Evolutionary conservation across 2,888 invertebrate species (phyloP), one percentile per base, ranked within the genome.

Genomic region (Agrotis clavis): DNA sequence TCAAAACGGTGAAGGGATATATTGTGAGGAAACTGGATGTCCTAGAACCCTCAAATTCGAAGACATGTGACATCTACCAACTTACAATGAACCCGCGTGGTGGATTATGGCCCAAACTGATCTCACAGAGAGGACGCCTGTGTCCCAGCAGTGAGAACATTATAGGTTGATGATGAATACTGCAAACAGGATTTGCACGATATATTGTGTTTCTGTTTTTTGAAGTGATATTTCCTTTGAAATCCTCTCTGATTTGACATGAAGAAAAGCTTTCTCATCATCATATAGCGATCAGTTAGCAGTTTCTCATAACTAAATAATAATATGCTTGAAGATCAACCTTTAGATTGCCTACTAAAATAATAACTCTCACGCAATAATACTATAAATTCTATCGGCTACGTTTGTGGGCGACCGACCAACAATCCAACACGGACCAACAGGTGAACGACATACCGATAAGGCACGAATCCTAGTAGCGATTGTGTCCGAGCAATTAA

Each of bases 391-490:
- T 74, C 75, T 65, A 48, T 74, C 9, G 57, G 14, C 21, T 41
- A 67, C 74, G 1, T 47, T 57, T 51, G 67, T 67, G 61, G 81
- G 81, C 62, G 84, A 21, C 11, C 35, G 13, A 60, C 67, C 45
- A 48, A 50, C 81, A 81, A 3, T 50, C 25, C 35, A 41, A 64
- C 81, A 81, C 21, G 57, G 35, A 21, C 57, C 47, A 61, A 57
- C 84, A 80, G 81, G 79, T 83, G 81, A 83, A 69, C 53, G 25
- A 67, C 61, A 68, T 21, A 47, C 62, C 63, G 74, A 83, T 85
- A 79, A 59, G 80, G 71, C 85, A 79, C 80, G 83, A 67, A 71
- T 50, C 77, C 68, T 74, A 73, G 67, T 74, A 74, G 67, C 84
- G 57, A 79, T 81, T 69, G 60, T 72, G 59, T 56, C 4, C 50